phyloP scores from a whole-genome alignment of 2,797 vertebrate species.

The Hydrophis major region DNA sequence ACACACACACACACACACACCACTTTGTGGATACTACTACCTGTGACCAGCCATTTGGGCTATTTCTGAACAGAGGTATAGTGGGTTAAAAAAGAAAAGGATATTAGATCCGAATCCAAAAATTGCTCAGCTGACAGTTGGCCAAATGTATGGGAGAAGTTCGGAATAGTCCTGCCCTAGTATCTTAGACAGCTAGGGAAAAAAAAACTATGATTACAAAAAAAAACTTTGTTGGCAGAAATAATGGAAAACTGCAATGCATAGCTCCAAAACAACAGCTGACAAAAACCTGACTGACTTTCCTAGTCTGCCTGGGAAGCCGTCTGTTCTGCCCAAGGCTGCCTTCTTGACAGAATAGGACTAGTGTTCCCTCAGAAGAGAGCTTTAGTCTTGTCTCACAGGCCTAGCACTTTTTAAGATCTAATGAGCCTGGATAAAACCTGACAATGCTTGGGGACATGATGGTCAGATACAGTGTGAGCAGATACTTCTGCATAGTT shows the following conservation, averaged over 20 bases:
- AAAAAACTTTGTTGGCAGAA: neutral
- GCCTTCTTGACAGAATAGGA: neutral
- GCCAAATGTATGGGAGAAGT: neutral
- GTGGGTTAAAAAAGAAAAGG: neutral
- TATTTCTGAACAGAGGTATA: neutral
- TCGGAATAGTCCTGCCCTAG: neutral
- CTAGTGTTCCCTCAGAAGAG: neutral
- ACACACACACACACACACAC: neutral
- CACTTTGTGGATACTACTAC: neutral
- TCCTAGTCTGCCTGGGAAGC: neutral
- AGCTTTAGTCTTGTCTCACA: neutral
- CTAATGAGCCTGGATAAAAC: neutral
- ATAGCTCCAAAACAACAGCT: neutral
- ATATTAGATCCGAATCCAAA: neutral
- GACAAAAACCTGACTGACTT: neutral
- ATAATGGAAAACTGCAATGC: neutral
- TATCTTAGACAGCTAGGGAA: neutral
- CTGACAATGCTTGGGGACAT: neutral
- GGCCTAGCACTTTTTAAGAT: neutral
- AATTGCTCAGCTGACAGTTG: neutral
- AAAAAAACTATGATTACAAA: neutral
- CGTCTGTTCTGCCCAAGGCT: neutral
- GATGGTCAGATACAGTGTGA: neutral
- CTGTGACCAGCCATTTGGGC: neutral
- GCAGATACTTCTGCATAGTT: neutral